Evolutionary conservation across 2,113 vertebrate genomes (phyloP).

Genomic region (Daubentonia madagascariensis): DNA sequence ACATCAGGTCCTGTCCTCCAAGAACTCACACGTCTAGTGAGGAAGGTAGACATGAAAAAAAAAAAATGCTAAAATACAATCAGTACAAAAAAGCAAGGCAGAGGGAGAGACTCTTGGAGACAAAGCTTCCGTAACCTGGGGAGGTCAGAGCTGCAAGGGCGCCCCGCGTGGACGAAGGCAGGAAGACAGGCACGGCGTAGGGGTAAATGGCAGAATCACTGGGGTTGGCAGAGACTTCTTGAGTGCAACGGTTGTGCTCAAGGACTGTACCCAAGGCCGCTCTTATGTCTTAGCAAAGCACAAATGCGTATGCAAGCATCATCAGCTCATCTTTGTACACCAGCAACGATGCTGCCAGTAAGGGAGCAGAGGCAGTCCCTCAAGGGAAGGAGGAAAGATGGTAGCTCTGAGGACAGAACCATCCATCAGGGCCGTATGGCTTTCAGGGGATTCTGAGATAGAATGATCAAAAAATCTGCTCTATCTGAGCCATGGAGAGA

Average conservation of each 20-base stretch:
- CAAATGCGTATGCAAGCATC: not conserved
- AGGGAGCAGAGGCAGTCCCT: not conserved
- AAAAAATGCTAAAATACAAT: not conserved
- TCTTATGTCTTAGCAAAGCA: not conserved
- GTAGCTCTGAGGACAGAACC: not conserved
- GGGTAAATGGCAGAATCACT: not conserved
- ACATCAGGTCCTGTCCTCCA: not conserved
- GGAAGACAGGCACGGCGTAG: not conserved
- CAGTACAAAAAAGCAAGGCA: not conserved
- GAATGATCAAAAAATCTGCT: not conserved
- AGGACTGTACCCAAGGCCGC: not conserved
- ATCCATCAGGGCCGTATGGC: not conserved
- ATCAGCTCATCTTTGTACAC: not conserved
- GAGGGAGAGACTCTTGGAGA: not conserved
- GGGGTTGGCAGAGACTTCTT: not conserved
- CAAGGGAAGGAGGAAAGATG: not conserved
- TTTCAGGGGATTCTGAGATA: not conserved
- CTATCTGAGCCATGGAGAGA: not conserved
- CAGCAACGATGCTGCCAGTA: not conserved
- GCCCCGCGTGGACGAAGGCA: not conserved
- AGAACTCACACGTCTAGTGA: not conserved
- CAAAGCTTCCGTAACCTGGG: no score
- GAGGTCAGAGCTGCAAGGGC: not conserved
- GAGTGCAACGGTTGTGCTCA: not conserved
- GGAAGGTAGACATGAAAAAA: not conserved